Conservation (phyloP, 2,888 invertebrate genomes). For the Tuberolachnus salignus region DNA sequence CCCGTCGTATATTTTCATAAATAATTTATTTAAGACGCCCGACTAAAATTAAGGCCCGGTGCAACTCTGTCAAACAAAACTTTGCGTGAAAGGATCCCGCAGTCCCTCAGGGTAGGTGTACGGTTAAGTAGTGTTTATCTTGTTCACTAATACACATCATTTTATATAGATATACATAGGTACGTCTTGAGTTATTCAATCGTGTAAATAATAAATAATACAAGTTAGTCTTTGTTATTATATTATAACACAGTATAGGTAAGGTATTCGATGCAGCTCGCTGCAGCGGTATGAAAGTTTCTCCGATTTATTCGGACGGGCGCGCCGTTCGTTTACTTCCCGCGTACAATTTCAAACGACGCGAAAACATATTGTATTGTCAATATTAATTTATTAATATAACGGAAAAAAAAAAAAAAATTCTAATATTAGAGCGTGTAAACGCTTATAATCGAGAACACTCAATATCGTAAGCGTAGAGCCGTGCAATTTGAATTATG, state of each 20-base stretch:
- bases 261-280: too few species aligned
- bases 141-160: not conserved
- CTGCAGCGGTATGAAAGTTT: not conserved
- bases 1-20: not conserved
- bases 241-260: not conserved
- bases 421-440: too few species aligned
- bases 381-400: too few species aligned
- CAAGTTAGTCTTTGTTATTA: slow-evolving; percentile 1
- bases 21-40: not conserved
- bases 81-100: not conserved
- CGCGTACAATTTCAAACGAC: too few species aligned
- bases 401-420: too few species aligned
- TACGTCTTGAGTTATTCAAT: slow-evolving; percentile 38
- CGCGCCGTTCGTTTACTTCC: too few species aligned
- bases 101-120: not conserved
- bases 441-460: too few species aligned
- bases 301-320: not conserved
- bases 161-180: not conserved
- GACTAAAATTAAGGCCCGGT: not conserved
- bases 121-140: not conserved
- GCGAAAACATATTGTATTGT: too few species aligned
- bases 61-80: slow-evolving; percentile 7
- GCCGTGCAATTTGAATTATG: too few species aligned
- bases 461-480: too few species aligned
- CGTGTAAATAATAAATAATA: slow-evolving; percentile 4